These are phyloP conservation scores for Hyla sarda DNA, from an alignment of 2,113 vertebrate genomes.

Conservation along the genomic window DNA sequence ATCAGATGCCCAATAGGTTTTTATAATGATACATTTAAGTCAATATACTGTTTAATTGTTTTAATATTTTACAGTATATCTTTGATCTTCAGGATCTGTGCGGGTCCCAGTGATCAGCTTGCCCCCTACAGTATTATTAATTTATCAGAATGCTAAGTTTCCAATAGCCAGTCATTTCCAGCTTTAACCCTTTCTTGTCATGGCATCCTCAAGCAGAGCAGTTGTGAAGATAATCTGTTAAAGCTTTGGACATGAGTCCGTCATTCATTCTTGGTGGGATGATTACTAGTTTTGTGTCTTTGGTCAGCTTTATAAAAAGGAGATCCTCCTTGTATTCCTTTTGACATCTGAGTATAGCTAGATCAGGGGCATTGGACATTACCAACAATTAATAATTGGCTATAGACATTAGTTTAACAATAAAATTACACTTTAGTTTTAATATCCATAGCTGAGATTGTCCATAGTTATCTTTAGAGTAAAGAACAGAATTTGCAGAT, in stretches of 20 bases:
- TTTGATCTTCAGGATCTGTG: too few species aligned
- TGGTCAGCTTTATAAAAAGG: neutral
- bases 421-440: neutral
- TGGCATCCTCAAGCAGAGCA: too few species aligned
- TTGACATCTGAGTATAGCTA: too few species aligned
- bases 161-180: neutral
- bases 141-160: too few species aligned
- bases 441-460: neutral
- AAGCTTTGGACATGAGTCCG: too few species aligned
- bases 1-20: neutral
- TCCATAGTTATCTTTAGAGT: neutral
- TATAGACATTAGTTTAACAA: neutral
- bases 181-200: neutral
- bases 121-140: too few species aligned
- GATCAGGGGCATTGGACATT: neutral
- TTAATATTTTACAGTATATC: neutral
- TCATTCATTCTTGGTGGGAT: neutral
- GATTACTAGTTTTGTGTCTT: neutral
- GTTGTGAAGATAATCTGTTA: too few species aligned
- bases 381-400: neutral
- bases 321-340: neutral
- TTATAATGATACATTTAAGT: neutral
- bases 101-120: too few species aligned
- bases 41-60: neutral
- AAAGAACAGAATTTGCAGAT: neutral